phyloP scores from a whole-genome alignment of 64 coral and sea anemone species.

The Anthopleura sola region DNA sequence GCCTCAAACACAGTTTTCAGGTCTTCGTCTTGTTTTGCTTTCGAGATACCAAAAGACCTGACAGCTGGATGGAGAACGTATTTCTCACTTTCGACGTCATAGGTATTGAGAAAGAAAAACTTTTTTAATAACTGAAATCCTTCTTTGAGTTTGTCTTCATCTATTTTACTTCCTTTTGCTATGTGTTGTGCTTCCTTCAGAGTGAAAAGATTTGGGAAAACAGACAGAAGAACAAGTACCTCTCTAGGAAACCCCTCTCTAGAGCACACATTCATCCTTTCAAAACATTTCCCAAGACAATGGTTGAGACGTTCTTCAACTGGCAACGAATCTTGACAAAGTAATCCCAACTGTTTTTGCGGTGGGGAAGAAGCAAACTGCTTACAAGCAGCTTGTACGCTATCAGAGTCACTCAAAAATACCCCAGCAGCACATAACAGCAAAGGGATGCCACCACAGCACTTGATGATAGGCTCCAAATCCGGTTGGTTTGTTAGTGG shows the following conservation, averaged over 20 bases:
- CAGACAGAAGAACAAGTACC: constrained; percentile 25
- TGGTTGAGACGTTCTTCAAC: neutral
- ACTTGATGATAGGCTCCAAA: too few species aligned
- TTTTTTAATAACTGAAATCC: neutral
- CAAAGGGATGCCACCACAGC: constrained; percentile 38
- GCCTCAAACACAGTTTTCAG: neutral
- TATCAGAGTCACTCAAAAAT: neutral
- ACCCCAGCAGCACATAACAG: constrained; percentile 1
- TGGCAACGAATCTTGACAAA: neutral
- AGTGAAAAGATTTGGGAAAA: constrained; percentile 21
- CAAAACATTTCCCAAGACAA: constrained; percentile 1
- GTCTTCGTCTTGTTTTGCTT: neutral
- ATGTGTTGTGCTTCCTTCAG: neutral
- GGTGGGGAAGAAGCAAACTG: neutral
- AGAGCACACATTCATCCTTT: neutral
- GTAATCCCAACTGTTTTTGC: neutral
- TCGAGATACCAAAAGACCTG: neutral
- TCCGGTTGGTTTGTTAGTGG: too few species aligned
- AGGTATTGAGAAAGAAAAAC: neutral
- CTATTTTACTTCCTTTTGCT: neutral
- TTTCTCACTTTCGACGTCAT: neutral
- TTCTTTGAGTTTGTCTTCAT: neutral
- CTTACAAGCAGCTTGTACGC: neutral
- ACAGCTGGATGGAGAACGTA: constrained; percentile 1
- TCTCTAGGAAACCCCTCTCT: too few species aligned